Conservation (phyloP, 1,140 invertebrate species). For the Micrasema minimum region DNA sequence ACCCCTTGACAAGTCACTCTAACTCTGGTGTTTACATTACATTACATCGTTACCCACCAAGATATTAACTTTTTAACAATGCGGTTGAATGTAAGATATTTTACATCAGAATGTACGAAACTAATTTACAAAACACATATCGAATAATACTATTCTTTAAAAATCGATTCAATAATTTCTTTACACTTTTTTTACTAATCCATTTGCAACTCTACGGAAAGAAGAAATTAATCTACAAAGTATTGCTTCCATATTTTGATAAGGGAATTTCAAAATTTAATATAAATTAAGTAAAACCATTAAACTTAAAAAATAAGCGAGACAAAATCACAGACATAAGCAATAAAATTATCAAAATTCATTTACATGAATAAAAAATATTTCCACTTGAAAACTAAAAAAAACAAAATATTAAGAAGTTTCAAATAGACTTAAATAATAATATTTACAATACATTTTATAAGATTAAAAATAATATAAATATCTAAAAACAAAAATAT, state of each 20-base stretch:
- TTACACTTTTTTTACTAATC: conserved; percentile 20
- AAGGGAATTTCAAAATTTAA: conserved; percentile 26
- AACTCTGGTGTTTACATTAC: too few relatives aligned
- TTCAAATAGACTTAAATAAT: neutral
- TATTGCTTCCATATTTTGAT: conserved; percentile 32
- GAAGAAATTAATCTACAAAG: conserved; percentile 32
- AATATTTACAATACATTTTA: neutral
- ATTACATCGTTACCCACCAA: conserved; percentile 3
- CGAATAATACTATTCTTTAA: neutral
- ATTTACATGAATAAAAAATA: neutral
- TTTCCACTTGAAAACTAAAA: neutral
- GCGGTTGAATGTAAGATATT: neutral
- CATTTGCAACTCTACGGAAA: conserved; percentile 26
- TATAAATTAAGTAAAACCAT: conserved; percentile 27
- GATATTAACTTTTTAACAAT: conserved; percentile 17
- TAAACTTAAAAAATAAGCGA: conserved; percentile 35
- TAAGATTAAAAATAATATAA: neutral
- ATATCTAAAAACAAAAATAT: conserved; percentile 6
- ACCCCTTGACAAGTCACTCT: too few relatives aligned
- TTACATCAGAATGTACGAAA: neutral
- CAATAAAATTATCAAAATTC: conserved; percentile 31
- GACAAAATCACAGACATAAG: conserved; percentile 45
- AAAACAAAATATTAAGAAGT: neutral
- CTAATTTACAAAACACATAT: neutral
- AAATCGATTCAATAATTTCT: conserved; percentile 1